Base-by-base conservation (phyloP, 2,888 invertebrate species). In the Oconnorella tubifera region DNA sequence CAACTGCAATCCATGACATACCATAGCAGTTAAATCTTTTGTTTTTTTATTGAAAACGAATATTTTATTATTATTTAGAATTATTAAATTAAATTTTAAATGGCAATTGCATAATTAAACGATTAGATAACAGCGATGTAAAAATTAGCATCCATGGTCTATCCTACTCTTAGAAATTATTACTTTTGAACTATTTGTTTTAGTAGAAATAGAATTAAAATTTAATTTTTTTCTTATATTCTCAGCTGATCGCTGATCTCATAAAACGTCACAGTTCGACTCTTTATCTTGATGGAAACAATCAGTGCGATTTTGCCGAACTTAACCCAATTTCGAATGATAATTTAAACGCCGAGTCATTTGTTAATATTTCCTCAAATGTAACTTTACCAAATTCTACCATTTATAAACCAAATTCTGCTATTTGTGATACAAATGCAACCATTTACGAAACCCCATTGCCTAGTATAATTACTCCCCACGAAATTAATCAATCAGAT, bases 251-350 rank as follows among this genome's bases (percentile, higher is more conserved):
- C 10, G 40, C 40, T 19, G 40, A 40, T 40, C 33, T 56, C 6
- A 28, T 25, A 31, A 28, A 60, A 51, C 2, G 31, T 27, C 60
- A 60, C 60, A 60, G 60, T 50, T 60, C 60, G 29, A 28, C 60
- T 6, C 60, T 50, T 23, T 60, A 60, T 25, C 48, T 60, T 6
- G 60, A 60, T 33, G 19, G 23, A 27, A n/a, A n/a, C 28, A 51
- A 51, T 28, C 10, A 10, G 10, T 40, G 40, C 40, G n/a, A n/a
- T n/a, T n/a, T n/a, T n/a, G n/a, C n/a, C n/a, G n/a, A n/a, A n/a
- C n/a, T n/a, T n/a, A n/a, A n/a, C n/a, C 40, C 40, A 10, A 10
- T 19, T 40, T 10, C 10, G 10, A 10, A 40, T 19, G 10, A 10
- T 19, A 14, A 10, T 10, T 19, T 40, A 19, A 10, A 40, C 19